These are phyloP conservation scores for Hemiscyllium ocellatum DNA, from an alignment of 2,113 vertebrate genomes.

Conservation along the genomic window DNA sequence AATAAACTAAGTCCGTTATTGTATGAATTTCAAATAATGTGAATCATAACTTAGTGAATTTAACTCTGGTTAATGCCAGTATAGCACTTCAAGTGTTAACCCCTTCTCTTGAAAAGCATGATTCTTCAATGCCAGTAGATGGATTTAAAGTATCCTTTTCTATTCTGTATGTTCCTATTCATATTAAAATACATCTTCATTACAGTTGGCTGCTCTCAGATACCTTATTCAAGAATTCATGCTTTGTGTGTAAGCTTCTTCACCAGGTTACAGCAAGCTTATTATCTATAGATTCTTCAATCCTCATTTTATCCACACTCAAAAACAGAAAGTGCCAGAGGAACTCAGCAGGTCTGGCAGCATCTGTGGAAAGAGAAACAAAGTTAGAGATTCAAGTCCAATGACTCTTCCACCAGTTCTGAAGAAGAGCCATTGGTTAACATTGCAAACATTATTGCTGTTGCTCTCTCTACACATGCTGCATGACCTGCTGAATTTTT, in stretches of 20 bases:
- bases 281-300: background rate
- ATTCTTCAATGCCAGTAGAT: background rate
- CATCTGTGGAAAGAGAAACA: no score
- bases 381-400: no score
- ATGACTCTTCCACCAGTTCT: no score
- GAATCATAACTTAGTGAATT: background rate
- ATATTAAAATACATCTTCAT: background rate
- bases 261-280: background rate
- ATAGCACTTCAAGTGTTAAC: background rate
- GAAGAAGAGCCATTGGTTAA: no score
- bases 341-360: no score
- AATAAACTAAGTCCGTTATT: background rate
- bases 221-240: background rate
- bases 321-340: no score
- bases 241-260: background rate
- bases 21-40: conserved; percentile 3
- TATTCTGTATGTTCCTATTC: background rate
- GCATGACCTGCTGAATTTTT: no score
- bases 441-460: no score
- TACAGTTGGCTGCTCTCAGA: background rate
- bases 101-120: background rate
- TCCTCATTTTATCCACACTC: background rate
- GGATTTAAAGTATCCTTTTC: background rate
- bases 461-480: no score
- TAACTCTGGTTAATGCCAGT: background rate